Conservation (phyloP, 2,888 invertebrate species). For the Aporophyla nigra region DNA sequence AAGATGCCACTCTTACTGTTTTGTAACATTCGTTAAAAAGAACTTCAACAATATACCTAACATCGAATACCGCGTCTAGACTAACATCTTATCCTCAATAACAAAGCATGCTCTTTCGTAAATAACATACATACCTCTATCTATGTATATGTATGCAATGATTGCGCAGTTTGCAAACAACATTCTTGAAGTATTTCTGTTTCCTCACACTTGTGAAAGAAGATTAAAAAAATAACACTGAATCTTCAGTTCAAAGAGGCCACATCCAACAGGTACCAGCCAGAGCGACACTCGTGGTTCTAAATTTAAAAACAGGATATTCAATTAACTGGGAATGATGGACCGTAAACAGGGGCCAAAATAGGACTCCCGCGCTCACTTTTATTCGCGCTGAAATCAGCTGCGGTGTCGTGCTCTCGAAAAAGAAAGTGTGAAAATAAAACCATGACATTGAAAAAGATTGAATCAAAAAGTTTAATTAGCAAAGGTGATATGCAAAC, state of each 20-base stretch:
- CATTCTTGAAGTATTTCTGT: constrained; percentile 55
- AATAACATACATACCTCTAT: constrained; percentile 60
- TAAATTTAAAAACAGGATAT: constrained; percentile 89
- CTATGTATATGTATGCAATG: constrained; percentile 48
- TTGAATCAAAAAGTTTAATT: constrained; percentile 77
- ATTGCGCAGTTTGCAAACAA: constrained; percentile 59
- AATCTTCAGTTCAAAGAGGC: constrained; percentile 57
- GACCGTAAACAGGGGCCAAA: constrained; percentile 87
- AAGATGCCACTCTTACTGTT: constrained; percentile 25
- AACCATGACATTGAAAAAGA: constrained; percentile 81
- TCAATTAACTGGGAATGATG: constrained; percentile 88
- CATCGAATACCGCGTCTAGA: constrained; percentile 42
- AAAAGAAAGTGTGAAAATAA: constrained; percentile 56
- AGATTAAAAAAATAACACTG: constrained; percentile 37
- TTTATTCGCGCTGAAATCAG: constrained; percentile 80
- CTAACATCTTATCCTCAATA: constrained; percentile 59
- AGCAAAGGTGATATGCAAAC: constrained; percentile 75
- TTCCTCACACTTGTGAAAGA: constrained; percentile 45
- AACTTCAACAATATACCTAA: constrained; percentile 38
- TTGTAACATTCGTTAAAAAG: constrained; percentile 41
- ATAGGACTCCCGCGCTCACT: constrained; percentile 84
- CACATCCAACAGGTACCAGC: constrained; percentile 61
- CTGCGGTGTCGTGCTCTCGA: constrained; percentile 61
- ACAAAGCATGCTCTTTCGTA: constrained; percentile 68
- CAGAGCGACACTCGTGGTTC: constrained; percentile 71